Base-by-base conservation (phyloP, 2,113 vertebrate genomes). In the Lichenostomus cassidix region DNA sequence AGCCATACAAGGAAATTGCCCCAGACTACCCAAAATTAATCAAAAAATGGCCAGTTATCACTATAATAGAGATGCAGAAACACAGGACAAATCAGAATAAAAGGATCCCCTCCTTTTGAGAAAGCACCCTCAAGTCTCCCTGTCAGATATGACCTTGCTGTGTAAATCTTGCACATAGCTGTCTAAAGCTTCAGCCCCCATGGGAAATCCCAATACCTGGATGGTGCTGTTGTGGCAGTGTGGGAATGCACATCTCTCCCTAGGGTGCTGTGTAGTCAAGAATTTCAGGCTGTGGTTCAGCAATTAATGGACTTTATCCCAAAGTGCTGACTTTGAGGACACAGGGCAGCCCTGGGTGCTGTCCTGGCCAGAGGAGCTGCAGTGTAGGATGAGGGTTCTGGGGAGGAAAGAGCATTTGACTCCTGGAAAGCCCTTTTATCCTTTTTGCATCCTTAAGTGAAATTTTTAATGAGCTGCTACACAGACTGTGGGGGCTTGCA, bases 331-430 rank as follows among this genome's bases (percentile, higher is more conserved):
- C n/a, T 80, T 46, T 8, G 83, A 37, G 55, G 64, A 19, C 55
- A 31, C 29, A 12, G 8, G 35, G 27, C 1, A 1, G 35, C 53
- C 23, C 64, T 39, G 20, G 9, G 9, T 25, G n/a, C 68, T 81
- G 53, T 25, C 46, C 81, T 10, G 33, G 69, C 20, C 41, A 9
- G 41, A 23, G 71, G 41, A 69, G 28, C 60, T 80, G 63, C 41
- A 41, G 42, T 0, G 0, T 0, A 22, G 13, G 33, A 16, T 5
- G 35, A 31, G 13, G 35, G n/a, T 15, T 24, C 12, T 20, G 52
- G 52, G 41, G 23, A 62, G 20, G 9, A 25, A 64, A 24, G n/a
- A 15, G 33, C 42, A 75, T n/a, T 1, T 77, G 12, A 22, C 22
- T 60, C 53, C 17, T 12, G 39, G 65, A 39, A 55, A 77, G 29